A percentile compares a stretch with the other conserved stretches of the same genome.
phyloP scores from a whole-genome alignment of 2,888 invertebrate species.

The Scaptomyza polygonia region DNA sequence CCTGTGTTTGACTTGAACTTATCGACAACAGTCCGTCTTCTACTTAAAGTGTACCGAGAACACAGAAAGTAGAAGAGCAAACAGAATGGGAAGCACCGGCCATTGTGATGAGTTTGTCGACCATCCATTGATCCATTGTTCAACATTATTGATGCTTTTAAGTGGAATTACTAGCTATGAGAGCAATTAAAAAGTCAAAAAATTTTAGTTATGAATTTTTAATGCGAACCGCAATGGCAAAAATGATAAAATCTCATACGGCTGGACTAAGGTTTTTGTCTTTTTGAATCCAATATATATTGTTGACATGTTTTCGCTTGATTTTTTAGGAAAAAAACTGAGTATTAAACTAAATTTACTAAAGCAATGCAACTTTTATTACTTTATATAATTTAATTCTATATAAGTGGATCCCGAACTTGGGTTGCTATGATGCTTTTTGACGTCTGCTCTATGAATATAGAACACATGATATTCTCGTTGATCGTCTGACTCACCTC shows the following conservation, averaged over 20 bases:
- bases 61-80: neutral
- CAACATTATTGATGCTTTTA: neutral
- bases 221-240: neutral
- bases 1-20: slow-evolving; percentile 70
- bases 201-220: neutral
- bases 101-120: slow-evolving; percentile 26
- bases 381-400: no score
- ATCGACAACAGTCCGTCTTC: slow-evolving; percentile 38
- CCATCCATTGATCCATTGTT: slow-evolving; percentile 33
- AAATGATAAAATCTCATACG: neutral
- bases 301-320: no score
- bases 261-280: neutral
- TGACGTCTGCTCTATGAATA: no score
- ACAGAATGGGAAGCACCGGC: neutral
- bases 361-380: no score
- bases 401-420: no score
- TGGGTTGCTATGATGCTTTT: no score
- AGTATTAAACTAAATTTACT: no score
- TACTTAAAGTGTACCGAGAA: slow-evolving; percentile 17
- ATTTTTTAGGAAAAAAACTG: no score
- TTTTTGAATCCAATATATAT: neutral
- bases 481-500: no score
- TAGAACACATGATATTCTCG: no score
- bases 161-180: neutral
- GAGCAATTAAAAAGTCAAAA: neutral